These are phyloP conservation scores for Troides oblongomaculatus DNA, from an alignment of 2,888 invertebrate genomes.

Conservation along the genomic window DNA sequence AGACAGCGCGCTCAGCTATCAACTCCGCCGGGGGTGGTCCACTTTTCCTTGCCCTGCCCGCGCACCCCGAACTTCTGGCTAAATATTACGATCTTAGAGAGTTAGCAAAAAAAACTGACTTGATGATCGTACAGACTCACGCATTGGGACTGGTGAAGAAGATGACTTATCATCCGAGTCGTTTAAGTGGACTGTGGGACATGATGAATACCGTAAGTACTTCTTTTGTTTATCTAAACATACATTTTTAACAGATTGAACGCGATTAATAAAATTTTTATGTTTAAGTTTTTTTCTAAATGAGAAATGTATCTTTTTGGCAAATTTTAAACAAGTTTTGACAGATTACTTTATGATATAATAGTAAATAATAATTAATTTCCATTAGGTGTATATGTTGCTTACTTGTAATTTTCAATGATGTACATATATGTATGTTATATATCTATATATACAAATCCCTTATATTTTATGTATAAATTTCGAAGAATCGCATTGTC, in stretches of 20 bases:
- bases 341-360: no score
- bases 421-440: no score
- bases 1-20: slow-evolving; percentile 66
- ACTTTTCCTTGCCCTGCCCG: slow-evolving; percentile 81
- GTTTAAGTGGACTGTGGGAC: slow-evolving; percentile 87
- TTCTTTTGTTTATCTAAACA: neutral
- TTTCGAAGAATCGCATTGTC: no score
- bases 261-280: no score
- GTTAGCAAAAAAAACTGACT: slow-evolving; percentile 82
- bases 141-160: slow-evolving; percentile 82
- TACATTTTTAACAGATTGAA: neutral
- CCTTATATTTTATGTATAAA: no score
- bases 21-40: slow-evolving; percentile 74
- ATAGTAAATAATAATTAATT: no score
- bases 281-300: no score
- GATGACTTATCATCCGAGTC: slow-evolving; percentile 87
- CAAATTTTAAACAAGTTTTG: no score
- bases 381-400: no score
- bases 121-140: slow-evolving; percentile 85
- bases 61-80: slow-evolving; percentile 82
- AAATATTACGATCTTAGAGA: slow-evolving; percentile 85
- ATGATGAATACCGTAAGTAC: slow-evolving; percentile 85
- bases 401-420: no score
- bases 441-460: no score
- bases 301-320: no score